These are phyloP conservation scores for Ceratotherium simum DNA, from an alignment of 2,113 vertebrate genomes.

Conservation along the genomic window DNA sequence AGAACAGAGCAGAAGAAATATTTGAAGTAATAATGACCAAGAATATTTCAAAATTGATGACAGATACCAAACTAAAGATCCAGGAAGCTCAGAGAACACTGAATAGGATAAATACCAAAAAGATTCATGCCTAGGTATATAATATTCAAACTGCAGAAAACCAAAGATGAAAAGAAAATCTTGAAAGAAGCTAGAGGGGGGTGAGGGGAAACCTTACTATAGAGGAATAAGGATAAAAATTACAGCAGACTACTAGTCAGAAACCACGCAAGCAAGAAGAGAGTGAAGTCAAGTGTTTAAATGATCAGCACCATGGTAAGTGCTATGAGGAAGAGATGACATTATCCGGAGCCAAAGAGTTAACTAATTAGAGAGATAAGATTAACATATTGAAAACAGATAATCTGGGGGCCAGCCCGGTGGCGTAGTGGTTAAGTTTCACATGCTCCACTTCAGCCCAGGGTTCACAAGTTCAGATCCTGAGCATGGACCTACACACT, in stretches of 20 bases:
- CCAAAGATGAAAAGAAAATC: background rate
- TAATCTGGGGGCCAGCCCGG: background rate
- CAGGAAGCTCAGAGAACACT: background rate
- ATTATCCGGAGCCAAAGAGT: background rate
- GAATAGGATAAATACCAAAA: background rate
- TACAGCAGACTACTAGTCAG: background rate
- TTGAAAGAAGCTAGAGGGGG: background rate
- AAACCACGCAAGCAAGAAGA: background rate
- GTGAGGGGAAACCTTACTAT: background rate
- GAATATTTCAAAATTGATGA: constrained; percentile 15
- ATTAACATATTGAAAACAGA: background rate
- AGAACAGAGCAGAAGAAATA: background rate
- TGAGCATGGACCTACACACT: too few relatives aligned
- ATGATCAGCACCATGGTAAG: background rate
- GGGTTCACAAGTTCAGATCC: too few relatives aligned
- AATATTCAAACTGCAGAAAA: background rate
- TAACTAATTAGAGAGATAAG: background rate
- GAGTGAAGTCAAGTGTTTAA: background rate
- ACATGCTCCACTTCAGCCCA: too few relatives aligned
- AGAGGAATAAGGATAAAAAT: background rate
- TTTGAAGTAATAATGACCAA: background rate
- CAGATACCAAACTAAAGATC: background rate
- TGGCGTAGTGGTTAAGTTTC: too few relatives aligned
- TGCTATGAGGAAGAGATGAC: background rate
- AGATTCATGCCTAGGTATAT: background rate